Conservation (phyloP, 2,797 vertebrate species). For the Phoxinus dragarum region DNA sequence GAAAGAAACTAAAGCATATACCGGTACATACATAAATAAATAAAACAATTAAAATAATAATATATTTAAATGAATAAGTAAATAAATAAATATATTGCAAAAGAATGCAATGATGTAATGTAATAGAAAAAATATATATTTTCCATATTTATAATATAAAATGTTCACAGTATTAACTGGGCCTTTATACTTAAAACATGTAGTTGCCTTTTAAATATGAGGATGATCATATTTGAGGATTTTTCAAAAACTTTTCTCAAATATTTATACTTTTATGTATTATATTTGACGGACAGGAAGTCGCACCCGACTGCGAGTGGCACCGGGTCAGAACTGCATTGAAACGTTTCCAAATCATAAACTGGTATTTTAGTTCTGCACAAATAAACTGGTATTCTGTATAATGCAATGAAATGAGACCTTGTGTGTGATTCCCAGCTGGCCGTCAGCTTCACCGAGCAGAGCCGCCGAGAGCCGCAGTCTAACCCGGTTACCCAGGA, state of each 20-base stretch:
- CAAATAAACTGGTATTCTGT: not conserved
- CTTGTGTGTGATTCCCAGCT: constrained; percentile 69
- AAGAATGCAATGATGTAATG: not conserved
- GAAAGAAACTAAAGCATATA: not conserved
- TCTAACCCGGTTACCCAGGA: constrained; percentile 55
- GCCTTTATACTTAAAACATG: not conserved
- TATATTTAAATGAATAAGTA: no score
- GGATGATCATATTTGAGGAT: no score
- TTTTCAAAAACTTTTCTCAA: no score
- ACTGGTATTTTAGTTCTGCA: not conserved
- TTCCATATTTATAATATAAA: no score
- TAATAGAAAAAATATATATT: not conserved
- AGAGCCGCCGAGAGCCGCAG: constrained; percentile 60
- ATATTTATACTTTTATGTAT: no score
- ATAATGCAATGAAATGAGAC: not conserved
- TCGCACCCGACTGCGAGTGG: no score
- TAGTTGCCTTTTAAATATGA: no score
- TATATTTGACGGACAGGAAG: no score
- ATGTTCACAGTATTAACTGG: not conserved
- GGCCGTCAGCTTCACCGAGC: constrained; percentile 75
- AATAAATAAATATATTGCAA: not conserved
- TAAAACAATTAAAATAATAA: no score
- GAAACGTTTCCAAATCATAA: no score
- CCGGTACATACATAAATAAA: no score
- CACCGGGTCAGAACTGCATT: no score